Evolutionary conservation across 1,140 invertebrate genomes (phyloP).

Genomic region (Panagrolaimus sp.): DNA sequence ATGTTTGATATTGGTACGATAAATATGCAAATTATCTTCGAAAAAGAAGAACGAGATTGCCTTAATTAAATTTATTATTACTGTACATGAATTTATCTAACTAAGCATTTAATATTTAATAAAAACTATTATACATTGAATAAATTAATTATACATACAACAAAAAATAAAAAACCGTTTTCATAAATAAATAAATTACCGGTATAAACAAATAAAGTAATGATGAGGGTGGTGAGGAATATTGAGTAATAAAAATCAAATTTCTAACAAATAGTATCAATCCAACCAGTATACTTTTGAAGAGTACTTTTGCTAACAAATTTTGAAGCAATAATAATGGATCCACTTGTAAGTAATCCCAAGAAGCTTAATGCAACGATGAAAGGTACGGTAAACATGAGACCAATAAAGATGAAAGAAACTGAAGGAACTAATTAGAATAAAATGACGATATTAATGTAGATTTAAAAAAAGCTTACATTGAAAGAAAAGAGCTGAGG

Average conservation of each 20-base stretch:
- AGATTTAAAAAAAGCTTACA: neutral
- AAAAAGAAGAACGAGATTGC: constrained; percentile 33
- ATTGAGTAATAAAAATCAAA: neutral
- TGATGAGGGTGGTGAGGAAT: neutral
- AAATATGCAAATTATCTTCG: constrained; percentile 43
- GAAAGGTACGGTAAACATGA: neutral
- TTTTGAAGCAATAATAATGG: neutral
- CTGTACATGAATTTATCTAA: neutral
- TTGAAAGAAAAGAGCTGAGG: constrained; percentile 6
- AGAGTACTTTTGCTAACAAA: neutral
- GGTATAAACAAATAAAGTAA: neutral
- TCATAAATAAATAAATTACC: neutral
- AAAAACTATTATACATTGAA: neutral
- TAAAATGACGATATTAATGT: neutral
- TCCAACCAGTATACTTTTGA: neutral
- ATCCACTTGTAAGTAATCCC: neutral
- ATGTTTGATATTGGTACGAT: constrained; percentile 36
- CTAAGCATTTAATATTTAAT: neutral
- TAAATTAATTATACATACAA: neutral
- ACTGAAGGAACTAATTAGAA: neutral
- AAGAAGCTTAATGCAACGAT: neutral
- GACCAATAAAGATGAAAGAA: neutral
- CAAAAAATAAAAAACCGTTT: neutral
- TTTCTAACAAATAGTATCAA: neutral
- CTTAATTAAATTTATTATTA: constrained; percentile 28